Evolutionary conservation across 1,140 invertebrate genomes (phyloP).

Genomic region (Trinorchestia longiramus): DNA sequence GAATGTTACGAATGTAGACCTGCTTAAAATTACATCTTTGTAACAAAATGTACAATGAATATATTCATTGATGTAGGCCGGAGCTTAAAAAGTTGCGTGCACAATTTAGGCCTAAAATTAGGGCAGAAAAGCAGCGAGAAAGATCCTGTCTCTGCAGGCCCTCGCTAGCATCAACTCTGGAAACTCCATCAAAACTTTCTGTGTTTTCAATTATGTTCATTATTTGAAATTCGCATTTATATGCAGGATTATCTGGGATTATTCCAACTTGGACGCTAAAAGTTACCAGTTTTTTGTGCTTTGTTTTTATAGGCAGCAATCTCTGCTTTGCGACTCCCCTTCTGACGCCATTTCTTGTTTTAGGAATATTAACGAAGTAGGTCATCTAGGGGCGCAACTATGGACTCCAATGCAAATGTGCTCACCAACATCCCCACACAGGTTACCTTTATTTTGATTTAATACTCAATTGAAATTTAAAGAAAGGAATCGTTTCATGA

Average conservation of each 20-base stretch:
- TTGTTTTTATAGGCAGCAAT: background rate
- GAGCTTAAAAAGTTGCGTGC: background rate
- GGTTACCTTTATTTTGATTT: too few species aligned
- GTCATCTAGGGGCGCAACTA: background rate
- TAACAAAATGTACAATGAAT: background rate
- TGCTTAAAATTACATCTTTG: background rate
- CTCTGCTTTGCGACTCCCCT: conserved; percentile 7
- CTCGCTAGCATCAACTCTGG: background rate
- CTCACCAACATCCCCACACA: background rate
- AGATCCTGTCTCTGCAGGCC: background rate
- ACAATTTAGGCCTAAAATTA: background rate
- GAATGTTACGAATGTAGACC: background rate
- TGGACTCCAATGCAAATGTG: background rate
- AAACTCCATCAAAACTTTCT: conserved; percentile 50
- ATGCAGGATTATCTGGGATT: conserved; percentile 39
- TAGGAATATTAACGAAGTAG: background rate
- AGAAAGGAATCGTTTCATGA: too few species aligned
- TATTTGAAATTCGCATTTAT: conserved; percentile 53
- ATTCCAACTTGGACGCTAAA: conserved; percentile 25
- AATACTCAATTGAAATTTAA: too few species aligned
- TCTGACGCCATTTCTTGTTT: background rate
- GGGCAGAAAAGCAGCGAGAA: background rate
- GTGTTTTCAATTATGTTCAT: conserved; percentile 51
- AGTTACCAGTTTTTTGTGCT: background rate
- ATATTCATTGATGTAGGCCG: background rate